A percentile compares a stretch with the other conserved stretches of the same genome.
These are phyloP conservation scores for Lymantria monacha DNA, from an alignment of 2,888 invertebrate genomes.

Conservation along the genomic window DNA sequence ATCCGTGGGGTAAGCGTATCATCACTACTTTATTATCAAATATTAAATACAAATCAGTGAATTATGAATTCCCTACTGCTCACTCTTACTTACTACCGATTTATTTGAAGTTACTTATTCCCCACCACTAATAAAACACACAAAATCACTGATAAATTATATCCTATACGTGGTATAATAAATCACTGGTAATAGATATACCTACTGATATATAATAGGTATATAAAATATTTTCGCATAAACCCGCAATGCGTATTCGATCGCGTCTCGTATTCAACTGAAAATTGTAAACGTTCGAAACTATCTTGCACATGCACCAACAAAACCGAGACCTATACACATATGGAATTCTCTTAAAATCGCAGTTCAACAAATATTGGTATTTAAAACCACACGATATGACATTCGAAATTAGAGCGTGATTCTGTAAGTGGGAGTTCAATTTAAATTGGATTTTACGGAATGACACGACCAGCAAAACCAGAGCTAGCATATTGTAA, in stretches of 20 bases:
- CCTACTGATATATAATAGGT: background rate
- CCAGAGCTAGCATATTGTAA: background rate
- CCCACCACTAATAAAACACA: background rate
- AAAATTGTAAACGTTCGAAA: conserved; percentile 47
- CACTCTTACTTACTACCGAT: background rate
- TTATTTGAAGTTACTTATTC: background rate
- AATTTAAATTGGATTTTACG: background rate
- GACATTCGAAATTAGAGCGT: background rate
- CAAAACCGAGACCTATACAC: conserved; percentile 28
- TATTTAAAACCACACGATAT: conserved; percentile 1
- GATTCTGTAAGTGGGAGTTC: background rate
- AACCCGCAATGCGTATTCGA: conserved; percentile 43
- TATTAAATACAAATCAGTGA: no score
- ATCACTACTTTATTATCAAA: no score
- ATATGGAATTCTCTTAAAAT: background rate
- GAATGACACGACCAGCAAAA: background rate
- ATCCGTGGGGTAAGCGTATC: no score
- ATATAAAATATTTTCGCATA: background rate
- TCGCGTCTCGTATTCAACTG: conserved; percentile 41
- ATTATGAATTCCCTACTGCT: background rate
- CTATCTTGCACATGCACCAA: conserved; percentile 26
- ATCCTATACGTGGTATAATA: no score
- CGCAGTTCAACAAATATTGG: conserved; percentile 6
- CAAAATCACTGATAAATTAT: no score
- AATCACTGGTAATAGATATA: background rate